phyloP scores from a whole-genome alignment of 2,888 invertebrate genomes.

The Chaetogeoica ovagalla region DNA sequence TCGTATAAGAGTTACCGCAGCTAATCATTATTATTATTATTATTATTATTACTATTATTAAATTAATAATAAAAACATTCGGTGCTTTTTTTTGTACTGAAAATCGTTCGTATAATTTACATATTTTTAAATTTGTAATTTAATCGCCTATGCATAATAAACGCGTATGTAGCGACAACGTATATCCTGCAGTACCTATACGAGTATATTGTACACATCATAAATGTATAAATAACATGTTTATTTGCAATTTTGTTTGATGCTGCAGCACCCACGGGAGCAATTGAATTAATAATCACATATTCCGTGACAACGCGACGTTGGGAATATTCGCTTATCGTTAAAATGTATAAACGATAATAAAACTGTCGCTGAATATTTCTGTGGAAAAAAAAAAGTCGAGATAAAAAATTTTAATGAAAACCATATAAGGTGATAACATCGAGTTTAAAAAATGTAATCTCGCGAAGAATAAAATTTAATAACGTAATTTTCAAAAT shows the following conservation, averaged over 20 bases:
- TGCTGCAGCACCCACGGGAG: not conserved
- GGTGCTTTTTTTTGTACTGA: too few species aligned
- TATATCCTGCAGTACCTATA: too few species aligned
- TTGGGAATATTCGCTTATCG: not conserved
- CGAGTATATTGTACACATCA: not conserved
- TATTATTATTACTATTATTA: too few species aligned
- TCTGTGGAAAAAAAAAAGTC: not conserved
- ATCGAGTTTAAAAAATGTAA: constrained; percentile 11
- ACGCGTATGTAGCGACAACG: too few species aligned
- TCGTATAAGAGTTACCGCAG: too few species aligned
- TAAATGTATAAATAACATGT: constrained; percentile 12
- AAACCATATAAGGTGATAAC: constrained; percentile 6
- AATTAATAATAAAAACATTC: too few species aligned
- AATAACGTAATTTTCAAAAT: constrained; percentile 14
- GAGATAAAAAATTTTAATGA: constrained; percentile 9
- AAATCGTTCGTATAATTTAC: too few species aligned
- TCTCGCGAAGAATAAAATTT: constrained; percentile 4
- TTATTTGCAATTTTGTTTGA: not conserved
- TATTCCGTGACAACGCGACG: not conserved
- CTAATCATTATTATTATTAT: too few species aligned
- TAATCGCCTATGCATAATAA: not conserved
- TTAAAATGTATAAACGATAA: constrained; percentile 16
- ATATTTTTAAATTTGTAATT: not conserved
- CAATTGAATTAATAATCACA: not conserved
- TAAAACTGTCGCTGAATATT: constrained; percentile 4